Conservation (phyloP, 2,113 vertebrate species). For the Ictidomys tridecemlineatus region DNA sequence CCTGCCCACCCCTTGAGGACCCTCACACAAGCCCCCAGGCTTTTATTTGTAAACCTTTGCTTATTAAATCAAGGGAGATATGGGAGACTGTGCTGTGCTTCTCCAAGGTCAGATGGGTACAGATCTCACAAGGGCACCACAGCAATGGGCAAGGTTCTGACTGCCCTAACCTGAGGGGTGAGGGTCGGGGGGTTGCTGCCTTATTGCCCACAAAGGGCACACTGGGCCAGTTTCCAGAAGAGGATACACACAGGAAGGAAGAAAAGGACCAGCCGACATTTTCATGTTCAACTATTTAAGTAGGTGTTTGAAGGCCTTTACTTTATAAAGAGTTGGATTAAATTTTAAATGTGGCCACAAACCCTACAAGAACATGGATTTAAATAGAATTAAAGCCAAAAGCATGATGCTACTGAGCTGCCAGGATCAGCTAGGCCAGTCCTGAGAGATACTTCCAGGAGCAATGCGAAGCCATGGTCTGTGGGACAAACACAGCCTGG, state of each 20-base stretch:
- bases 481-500: conserved; percentile 79
- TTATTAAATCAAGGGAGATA: conserved; percentile 62
- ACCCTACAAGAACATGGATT: conserved; percentile 70
- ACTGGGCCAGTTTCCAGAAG: fast-evolving
- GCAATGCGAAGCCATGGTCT: conserved; percentile 72
- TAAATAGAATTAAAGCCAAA: conserved; percentile 78
- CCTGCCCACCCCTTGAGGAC: conserved; percentile 36
- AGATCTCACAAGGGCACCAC: neutral
- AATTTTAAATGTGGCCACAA: conserved; percentile 80
- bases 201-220: neutral
- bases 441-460: conserved; percentile 81
- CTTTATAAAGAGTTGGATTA: conserved; percentile 41
- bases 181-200: fast-evolving
- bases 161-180: neutral
- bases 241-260: neutral
- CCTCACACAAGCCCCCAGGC: neutral
- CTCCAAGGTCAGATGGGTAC: neutral
- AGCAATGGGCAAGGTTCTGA: neutral
- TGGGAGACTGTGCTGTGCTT: neutral
- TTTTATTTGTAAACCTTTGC: conserved; percentile 63
- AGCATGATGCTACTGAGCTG: conserved; percentile 72
- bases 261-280: fast-evolving
- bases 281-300: neutral
- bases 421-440: conserved; percentile 78
- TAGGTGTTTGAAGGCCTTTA: conserved; percentile 18